Conservation (phyloP, 2,888 invertebrate genomes). For the Agrochola circellaris region DNA sequence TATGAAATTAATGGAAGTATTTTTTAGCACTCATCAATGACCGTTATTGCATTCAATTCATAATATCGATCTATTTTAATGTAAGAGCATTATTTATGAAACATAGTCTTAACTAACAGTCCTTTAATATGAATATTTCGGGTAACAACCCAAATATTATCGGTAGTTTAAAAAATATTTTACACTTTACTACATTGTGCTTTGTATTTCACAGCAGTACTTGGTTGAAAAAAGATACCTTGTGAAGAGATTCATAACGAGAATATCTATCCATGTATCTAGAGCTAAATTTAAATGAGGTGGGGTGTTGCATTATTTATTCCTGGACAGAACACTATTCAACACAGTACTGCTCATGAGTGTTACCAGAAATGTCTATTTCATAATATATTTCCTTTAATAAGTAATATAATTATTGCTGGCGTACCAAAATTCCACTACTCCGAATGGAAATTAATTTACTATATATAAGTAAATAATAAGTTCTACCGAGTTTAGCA, state of each 20-base stretch:
- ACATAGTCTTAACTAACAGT: conserved; percentile 64
- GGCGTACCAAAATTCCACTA: conserved; percentile 32
- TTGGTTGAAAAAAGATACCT: conserved; percentile 42
- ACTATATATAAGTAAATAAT: conserved; percentile 28
- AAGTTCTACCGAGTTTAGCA: conserved; percentile 21
- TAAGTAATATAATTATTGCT: conserved; percentile 36
- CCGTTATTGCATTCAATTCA: conserved; percentile 63
- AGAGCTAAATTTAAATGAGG: conserved; percentile 9
- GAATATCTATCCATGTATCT: conserved; percentile 14
- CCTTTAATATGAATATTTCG: conserved; percentile 58
- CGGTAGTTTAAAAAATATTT: conserved; percentile 51
- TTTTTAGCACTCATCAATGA: conserved; percentile 64
- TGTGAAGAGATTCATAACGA: conserved; percentile 15
- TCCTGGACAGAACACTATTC: conserved; percentile 11
- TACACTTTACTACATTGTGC: conserved; percentile 46
- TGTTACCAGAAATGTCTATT: conserved; percentile 23
- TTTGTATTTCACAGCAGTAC: conserved; percentile 50
- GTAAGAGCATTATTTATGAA: conserved; percentile 61
- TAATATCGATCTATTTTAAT: conserved; percentile 54
- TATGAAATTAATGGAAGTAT: conserved; percentile 68
- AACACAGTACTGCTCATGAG: conserved; percentile 54
- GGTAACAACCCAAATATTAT: conserved; percentile 17
- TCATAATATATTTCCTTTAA: conserved; percentile 20
- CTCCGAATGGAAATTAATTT: conserved; percentile 20
- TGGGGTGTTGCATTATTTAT: conserved; percentile 17